phyloP scores from a whole-genome alignment of 2,888 invertebrate species.

The Ophioninae sp. region DNA sequence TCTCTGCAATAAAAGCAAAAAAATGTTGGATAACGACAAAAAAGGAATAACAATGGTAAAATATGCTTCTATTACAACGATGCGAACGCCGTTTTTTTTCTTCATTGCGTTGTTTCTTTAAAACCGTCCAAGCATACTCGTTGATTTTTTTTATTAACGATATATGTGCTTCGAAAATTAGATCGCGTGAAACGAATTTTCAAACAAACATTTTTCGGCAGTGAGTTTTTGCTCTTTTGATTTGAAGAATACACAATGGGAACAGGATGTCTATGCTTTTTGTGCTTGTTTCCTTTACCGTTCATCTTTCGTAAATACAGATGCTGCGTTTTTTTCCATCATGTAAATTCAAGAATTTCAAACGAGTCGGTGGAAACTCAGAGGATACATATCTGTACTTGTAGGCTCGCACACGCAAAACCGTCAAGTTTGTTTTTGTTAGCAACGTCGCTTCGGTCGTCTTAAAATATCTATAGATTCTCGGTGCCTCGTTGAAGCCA shows the following conservation, averaged over 20 bases:
- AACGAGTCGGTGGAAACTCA: slow-evolving; percentile 21
- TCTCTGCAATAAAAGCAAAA: no score
- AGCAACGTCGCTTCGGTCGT: slow-evolving; percentile 36
- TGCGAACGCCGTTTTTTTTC: no score
- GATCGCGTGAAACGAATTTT: background rate
- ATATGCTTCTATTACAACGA: no score
- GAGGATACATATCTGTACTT: background rate
- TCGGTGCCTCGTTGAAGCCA: slow-evolving; percentile 42
- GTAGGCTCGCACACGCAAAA: slow-evolving; percentile 20
- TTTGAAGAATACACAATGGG: slow-evolving; percentile 1
- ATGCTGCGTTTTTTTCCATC: slow-evolving; percentile 26
- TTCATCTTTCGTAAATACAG: slow-evolving; percentile 10
- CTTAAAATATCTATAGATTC: slow-evolving; percentile 30
- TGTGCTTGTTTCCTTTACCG: background rate
- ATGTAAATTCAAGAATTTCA: slow-evolving; percentile 50
- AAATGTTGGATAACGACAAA: no score
- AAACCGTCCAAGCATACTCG: no score
- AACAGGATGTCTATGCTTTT: slow-evolving; percentile 15
- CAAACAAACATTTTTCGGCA: background rate
- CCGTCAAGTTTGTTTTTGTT: slow-evolving; percentile 58
- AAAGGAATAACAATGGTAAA: no score
- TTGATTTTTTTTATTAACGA: no score
- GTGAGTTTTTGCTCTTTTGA: background rate
- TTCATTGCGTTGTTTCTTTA: no score
- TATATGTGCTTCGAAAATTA: background rate